Base-by-base conservation (phyloP, 2,888 invertebrate species). In the Achlya flavicornis region DNA sequence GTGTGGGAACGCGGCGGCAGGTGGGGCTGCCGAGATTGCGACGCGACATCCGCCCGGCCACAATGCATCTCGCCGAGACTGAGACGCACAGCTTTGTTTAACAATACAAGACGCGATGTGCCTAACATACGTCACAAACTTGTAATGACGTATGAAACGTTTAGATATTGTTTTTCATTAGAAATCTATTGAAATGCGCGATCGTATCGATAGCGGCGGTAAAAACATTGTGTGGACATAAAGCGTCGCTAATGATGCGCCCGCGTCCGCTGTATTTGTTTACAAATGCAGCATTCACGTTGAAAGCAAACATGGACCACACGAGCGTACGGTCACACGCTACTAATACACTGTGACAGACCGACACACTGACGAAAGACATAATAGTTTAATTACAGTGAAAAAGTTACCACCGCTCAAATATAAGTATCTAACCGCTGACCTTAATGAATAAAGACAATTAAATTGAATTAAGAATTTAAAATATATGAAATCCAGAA, bases 1-100 rank as follows among this genome's bases (percentile, higher is more conserved):
- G 93, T 93, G 93, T 93, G 93, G 93, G 93, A 93, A 93, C 93
- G 86, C 85, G 77, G 86, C 89, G 91, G 93, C 93, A 93, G 93
- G 93, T 93, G 93, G 92, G 91, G 88, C 90, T 86, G 91, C 92
- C 81, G 93, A 92, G 93, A 93, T 93, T 93, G 93, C 91, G 91
- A 87, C 88, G 91, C 91, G 93, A 93, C 93, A 93, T 93, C 93
- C 93, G 93, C 91, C 85, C 91, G 87, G 82, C 87, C 87, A 92
- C 93, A 91, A 92, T 91, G 91, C 93, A 92, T 91, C 93, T 80
- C 60, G 41, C 41, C 16, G 19, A 19, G 19, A 53, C 53, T 0
- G 14, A 53, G 53, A 84, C 84, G 80, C 77, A 77, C 80, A 78
- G 87, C 88, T 89, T 89, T 90, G 89, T 89, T 87, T 90, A 84